Evolutionary conservation across 2,888 invertebrate genomes (phyloP).

Genomic region (Chydorus sphaericus): DNA sequence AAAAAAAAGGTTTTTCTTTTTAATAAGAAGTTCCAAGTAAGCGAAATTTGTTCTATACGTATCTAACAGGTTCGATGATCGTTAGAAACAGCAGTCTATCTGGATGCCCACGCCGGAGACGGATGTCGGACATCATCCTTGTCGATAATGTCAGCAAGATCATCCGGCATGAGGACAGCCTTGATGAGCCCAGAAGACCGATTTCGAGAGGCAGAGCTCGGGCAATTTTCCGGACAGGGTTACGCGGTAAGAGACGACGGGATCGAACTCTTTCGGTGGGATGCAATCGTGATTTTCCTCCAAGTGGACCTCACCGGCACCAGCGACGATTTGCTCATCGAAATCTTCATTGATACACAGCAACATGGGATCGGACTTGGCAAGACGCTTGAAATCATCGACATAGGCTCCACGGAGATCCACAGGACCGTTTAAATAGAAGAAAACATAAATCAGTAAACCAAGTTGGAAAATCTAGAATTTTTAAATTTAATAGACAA

Average conservation of each 20-base stretch:
- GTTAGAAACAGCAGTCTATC: no score
- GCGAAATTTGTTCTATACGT: no score
- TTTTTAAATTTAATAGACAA: no score
- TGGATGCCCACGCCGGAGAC: no score
- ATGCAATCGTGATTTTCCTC: slow-evolving; percentile 99
- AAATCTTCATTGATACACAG: slow-evolving; percentile 99
- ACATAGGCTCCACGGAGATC: slow-evolving; percentile 99
- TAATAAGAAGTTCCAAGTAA: no score
- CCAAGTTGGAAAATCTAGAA: no score
- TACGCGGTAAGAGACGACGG: slow-evolving; percentile 97
- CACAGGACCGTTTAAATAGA: slow-evolving; percentile 99
- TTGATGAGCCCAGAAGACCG: slow-evolving; percentile 99
- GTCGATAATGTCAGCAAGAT: slow-evolving; percentile 93
- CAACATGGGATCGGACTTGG: slow-evolving; percentile 99
- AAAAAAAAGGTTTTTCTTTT: no score
- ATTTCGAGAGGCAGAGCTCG: slow-evolving; percentile 94
- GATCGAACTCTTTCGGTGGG: slow-evolving; percentile 96
- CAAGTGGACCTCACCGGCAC: slow-evolving; percentile 97
- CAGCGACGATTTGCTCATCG: slow-evolving; percentile 96
- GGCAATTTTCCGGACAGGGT: slow-evolving; percentile 87
- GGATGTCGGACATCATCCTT: slow-evolving; percentile 84
- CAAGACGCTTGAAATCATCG: slow-evolving; percentile 81
- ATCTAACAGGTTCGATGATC: no score
- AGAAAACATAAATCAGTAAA: no score
- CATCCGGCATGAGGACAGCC: slow-evolving; percentile 91